phyloP scores from a whole-genome alignment of 1,140 invertebrate species.

The Drosophila ohnishii region DNA sequence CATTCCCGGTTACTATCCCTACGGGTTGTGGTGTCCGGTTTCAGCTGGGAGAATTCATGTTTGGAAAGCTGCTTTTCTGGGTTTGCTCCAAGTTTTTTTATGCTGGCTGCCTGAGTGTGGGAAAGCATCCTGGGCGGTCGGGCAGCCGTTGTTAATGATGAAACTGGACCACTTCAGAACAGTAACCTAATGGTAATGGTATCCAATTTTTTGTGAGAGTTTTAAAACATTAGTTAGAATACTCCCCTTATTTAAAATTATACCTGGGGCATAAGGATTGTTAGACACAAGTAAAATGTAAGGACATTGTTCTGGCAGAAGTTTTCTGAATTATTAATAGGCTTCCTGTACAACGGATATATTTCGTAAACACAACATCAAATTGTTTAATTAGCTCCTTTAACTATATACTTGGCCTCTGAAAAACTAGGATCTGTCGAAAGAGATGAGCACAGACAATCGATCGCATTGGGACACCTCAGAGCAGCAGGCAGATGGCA shows the following conservation, averaged over 20 bases:
- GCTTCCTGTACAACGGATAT: neutral
- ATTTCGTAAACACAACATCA: neutral
- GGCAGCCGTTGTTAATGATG: constrained; percentile 11
- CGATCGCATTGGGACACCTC: constrained; percentile 16
- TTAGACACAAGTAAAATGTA: neutral
- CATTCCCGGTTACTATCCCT: constrained; percentile 31
- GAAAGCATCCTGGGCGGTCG: constrained; percentile 40
- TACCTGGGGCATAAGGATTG: neutral
- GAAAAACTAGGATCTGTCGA: neutral
- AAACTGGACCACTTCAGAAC: neutral
- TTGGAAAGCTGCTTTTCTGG: constrained; percentile 36
- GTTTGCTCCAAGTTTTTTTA: constrained; percentile 39
- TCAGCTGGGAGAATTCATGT: constrained; percentile 46
- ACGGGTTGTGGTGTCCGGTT: constrained; percentile 59
- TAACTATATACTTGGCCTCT: neutral
- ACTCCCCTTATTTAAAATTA: neutral
- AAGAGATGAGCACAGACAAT: constrained; percentile 11
- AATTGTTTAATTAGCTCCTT: neutral
- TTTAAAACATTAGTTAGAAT: too few species aligned
- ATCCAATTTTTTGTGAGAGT: neutral
- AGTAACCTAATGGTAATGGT: neutral
- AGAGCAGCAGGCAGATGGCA: constrained; percentile 31
- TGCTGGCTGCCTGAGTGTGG: constrained; percentile 19
- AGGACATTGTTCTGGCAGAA: neutral
- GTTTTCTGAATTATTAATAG: neutral